phyloP scores from a whole-genome alignment of 1,140 invertebrate species.

The Holcopasites calliopsidis region DNA sequence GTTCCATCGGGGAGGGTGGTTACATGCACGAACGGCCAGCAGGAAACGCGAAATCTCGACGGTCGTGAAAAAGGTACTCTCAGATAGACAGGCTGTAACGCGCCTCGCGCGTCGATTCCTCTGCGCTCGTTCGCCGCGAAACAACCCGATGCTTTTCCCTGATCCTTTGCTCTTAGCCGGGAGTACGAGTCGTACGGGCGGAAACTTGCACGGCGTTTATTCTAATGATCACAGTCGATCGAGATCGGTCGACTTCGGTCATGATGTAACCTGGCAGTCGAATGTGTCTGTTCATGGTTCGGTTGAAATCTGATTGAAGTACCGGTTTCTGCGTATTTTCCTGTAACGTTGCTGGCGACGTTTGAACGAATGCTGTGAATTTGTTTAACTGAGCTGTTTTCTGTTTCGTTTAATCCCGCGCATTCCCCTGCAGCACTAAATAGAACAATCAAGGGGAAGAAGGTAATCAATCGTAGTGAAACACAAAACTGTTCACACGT shows the following conservation, averaged over 20 bases:
- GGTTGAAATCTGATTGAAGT: neutral
- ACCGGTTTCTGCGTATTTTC: neutral
- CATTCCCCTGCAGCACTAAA: no score
- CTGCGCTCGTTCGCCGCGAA: neutral
- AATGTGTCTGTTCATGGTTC: no score
- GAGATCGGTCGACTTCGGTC: neutral
- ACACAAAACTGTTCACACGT: no score
- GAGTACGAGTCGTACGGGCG: neutral
- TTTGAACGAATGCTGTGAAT: no score
- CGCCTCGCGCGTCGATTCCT: neutral
- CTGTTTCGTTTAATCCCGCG: no score
- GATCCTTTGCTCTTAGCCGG: constrained; percentile 1
- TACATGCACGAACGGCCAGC: constrained; percentile 10
- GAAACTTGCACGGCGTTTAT: neutral
- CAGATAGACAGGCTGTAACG: neutral
- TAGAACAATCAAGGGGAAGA: no score
- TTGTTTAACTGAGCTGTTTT: no score
- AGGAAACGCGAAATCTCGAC: constrained; percentile 7
- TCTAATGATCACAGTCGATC: neutral
- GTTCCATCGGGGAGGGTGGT: constrained; percentile 9
- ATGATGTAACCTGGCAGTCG: no score
- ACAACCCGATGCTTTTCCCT: neutral
- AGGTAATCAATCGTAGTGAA: no score
- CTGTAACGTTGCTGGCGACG: no score
- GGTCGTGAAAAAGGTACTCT: neutral